Conservation (phyloP, 2,113 vertebrate species). For the Trichomycterus rosablanca region DNA sequence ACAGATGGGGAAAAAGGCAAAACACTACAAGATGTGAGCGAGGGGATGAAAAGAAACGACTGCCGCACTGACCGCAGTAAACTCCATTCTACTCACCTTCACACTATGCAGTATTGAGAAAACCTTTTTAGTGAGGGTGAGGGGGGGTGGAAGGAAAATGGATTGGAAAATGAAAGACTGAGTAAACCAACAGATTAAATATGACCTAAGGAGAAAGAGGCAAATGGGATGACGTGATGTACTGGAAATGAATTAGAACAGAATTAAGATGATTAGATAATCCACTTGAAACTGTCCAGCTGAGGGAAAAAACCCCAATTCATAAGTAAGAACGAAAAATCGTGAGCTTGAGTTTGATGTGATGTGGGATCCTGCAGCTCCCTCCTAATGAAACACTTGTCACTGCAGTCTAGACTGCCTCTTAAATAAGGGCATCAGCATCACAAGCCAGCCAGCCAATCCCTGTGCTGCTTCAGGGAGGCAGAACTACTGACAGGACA, state of each 20-base stretch:
- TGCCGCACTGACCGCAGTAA: constrained; percentile 32
- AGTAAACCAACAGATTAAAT: constrained; percentile 19
- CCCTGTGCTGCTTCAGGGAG: neutral
- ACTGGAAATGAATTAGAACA: constrained; percentile 32
- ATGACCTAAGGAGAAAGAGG: constrained; percentile 12
- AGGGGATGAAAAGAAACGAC: neutral
- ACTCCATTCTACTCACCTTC: constrained; percentile 47
- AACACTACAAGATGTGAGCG: neutral
- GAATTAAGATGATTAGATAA: constrained; percentile 9
- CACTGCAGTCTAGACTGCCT: constrained; percentile 50
- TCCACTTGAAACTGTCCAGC: neutral
- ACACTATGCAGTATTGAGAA: constrained; percentile 32
- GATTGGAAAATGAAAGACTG: constrained; percentile 34
- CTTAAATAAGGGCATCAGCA: constrained; percentile 36
- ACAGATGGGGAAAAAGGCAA: neutral
- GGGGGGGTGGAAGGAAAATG: constrained; percentile 11
- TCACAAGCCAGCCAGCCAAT: constrained; percentile 30
- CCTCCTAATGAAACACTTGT: constrained; percentile 40
- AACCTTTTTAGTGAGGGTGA: neutral
- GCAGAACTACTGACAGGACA: constrained; percentile 20
- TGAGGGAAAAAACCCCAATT: neutral
- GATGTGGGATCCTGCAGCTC: constrained; percentile 36
- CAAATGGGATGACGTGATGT: constrained; percentile 16
- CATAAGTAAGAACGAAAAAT: constrained; percentile 2
- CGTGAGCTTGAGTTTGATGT: constrained; percentile 19